phyloP scores from a whole-genome alignment of 2,113 vertebrate species.

The Eubucco bourcierii region DNA sequence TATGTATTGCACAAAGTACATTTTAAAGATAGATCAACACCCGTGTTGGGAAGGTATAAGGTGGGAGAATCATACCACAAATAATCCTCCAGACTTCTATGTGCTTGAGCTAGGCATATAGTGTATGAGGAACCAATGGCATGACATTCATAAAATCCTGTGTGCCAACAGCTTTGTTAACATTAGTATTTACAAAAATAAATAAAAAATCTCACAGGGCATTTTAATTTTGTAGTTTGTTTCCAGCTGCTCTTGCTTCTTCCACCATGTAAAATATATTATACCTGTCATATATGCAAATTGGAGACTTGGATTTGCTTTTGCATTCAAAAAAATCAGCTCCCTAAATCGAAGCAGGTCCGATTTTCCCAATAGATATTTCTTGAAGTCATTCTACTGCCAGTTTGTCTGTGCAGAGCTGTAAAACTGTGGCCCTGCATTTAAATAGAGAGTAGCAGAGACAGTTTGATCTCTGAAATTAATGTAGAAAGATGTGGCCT shows the following conservation, averaged over 20 bases:
- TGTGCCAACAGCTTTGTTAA: neutral
- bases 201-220: neutral
- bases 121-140: neutral
- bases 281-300: neutral
- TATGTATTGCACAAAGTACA: neutral
- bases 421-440: neutral
- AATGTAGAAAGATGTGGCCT: neutral
- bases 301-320: neutral
- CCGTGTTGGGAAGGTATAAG: neutral
- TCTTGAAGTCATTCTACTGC: neutral
- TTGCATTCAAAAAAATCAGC: neutral
- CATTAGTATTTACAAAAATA: neutral
- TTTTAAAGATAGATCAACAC: neutral
- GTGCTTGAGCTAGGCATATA: neutral
- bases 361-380: neutral
- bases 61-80: neutral
- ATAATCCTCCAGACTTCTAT: neutral
- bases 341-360: neutral
- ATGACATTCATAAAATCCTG: neutral
- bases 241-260: neutral
- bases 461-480: fast-evolving
- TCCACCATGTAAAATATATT: neutral
- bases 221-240: neutral
- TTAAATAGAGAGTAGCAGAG: neutral
- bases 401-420: neutral